Conservation (phyloP, 1,140 invertebrate species). For the Doryteuthis pealeii region DNA sequence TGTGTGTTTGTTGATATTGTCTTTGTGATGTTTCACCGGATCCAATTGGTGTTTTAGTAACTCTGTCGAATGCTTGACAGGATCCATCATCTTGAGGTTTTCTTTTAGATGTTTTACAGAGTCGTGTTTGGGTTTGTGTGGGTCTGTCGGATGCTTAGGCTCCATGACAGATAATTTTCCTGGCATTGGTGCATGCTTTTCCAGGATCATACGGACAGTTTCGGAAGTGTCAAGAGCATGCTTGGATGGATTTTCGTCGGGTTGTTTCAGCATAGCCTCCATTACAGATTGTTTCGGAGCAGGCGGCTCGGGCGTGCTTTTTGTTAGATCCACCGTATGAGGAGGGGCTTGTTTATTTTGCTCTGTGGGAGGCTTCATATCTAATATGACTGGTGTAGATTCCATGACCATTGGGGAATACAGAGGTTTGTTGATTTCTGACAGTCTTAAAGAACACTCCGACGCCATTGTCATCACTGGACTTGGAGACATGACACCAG, state of each 20-base stretch:
- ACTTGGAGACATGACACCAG: not conserved
- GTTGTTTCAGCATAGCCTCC: not conserved
- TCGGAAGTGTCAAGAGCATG: not conserved
- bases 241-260: slow-evolving; percentile 2
- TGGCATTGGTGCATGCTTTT: not conserved
- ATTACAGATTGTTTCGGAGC: slow-evolving; percentile 3
- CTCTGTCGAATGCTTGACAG: not conserved
- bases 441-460: not conserved
- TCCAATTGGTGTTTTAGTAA: not conserved
- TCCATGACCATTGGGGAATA: not conserved
- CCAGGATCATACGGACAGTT: slow-evolving; percentile 2
- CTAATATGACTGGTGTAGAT: not conserved
- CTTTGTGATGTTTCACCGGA: not conserved
- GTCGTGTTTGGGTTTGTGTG: not conserved
- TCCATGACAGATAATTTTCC: not conserved
- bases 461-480: not conserved
- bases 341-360: not conserved
- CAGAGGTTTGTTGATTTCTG: not conserved
- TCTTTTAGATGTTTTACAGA: not conserved
- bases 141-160: not conserved
- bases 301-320: not conserved
- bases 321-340: not conserved
- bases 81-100: not conserved
- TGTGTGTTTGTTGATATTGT: not conserved
- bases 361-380: not conserved